Base-by-base conservation (phyloP, 2,888 invertebrate genomes). In the Tenthredo distinguenda region DNA sequence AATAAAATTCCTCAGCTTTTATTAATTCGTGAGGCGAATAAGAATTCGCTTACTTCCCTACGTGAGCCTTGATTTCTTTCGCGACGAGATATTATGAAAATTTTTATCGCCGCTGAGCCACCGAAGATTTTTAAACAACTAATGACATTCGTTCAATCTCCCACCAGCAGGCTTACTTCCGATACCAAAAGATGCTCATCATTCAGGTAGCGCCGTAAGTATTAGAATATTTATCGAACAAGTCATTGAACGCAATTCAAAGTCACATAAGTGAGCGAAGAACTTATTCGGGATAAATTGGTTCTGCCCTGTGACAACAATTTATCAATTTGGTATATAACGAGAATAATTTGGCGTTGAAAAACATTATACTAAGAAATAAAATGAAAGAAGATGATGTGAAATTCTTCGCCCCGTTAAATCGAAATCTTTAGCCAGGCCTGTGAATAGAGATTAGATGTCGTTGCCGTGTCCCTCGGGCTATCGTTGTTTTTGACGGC, bases 361-460 rank as follows among this genome's bases (percentile, higher is more conserved):
- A 72, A 72, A 40, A 21, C 37, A 21, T 68, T 6, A n/a, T 55
- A 68, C 34, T 34, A 21, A 72, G 10, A 10, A 21, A 37, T 43
- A 71, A 6, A 26, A 43, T 21, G 15, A 43, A 43, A 26, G 26
- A 43, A 74, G 26, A 74, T 34, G 1, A 34, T 31, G 31, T 1
- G 50, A 50, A 77, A 77, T 77, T 77, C 50, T 9, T 50, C 34
- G 77, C 50, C 18, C 21, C 34, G 77, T 77, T 55, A 50, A 55
- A 62, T 81, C 58, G 40, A 40, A 81, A 81, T 81, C 62, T 62
- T 40, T 40, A 34, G 58, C 62, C 58, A 37, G 55, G 15, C 15
- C 18, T 37, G 62, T 77, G 85, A 85, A 55, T 85, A 62, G 85
- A 85, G 85, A 62, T 77, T 77, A 79, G 77, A 85, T 31, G 79